A percentile compares a stretch with the other conserved stretches of the same genome.
phyloP scores from a whole-genome alignment of 2,888 invertebrate genomes.

The Philaethria dido region DNA sequence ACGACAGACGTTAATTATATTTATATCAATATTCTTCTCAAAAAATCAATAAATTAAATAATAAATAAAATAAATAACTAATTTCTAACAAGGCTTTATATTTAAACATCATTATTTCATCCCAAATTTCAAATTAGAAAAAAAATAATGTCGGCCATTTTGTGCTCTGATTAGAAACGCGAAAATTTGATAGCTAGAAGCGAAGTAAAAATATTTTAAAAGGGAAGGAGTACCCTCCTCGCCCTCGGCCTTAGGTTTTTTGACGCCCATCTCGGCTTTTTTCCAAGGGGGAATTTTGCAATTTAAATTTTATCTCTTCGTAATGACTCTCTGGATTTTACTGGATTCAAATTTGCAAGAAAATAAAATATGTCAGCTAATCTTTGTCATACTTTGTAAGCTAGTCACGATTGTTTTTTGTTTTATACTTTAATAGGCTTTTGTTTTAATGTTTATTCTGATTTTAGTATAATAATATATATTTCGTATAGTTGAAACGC shows the following conservation, averaged over 20 bases:
- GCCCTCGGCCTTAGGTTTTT: constrained; percentile 58
- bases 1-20: too few species aligned
- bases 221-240: constrained; percentile 50
- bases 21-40: too few species aligned
- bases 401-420: constrained; percentile 14
- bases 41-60: neutral
- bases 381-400: constrained; percentile 31
- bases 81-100: neutral
- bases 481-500: too few species aligned
- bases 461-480: too few species aligned
- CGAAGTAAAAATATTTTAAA: constrained; percentile 65
- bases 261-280: constrained; percentile 76
- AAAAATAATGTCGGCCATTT: constrained; percentile 34
- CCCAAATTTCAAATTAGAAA: constrained; percentile 4
- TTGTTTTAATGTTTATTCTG: neutral
- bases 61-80: neutral
- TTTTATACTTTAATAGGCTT: constrained; percentile 3
- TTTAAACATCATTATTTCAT: neutral
- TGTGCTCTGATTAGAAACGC: constrained; percentile 34
- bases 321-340: constrained; percentile 66
- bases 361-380: constrained; percentile 44
- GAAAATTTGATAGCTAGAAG: constrained; percentile 62
- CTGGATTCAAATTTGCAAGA: constrained; percentile 52
- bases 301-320: constrained; percentile 79
- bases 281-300: constrained; percentile 75